phyloP scores from a whole-genome alignment of 2,113 vertebrate genomes.

The Nipponia nippon region DNA sequence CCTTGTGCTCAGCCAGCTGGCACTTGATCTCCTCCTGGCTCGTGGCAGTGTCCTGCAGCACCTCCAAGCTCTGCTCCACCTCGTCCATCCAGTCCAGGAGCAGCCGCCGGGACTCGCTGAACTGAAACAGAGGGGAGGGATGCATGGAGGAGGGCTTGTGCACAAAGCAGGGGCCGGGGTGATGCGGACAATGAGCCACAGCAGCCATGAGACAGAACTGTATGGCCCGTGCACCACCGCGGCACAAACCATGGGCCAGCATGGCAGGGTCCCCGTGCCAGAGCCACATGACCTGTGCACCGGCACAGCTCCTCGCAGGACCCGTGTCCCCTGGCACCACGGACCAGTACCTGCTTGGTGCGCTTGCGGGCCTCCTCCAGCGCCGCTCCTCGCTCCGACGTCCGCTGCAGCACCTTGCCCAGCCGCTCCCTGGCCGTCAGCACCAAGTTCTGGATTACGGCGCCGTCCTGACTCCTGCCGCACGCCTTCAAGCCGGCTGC shows the following conservation, averaged over 20 bases:
- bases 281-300: rapidly evolving
- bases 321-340: rapidly evolving
- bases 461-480: neutral
- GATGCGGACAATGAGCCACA: rapidly evolving
- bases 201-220: neutral
- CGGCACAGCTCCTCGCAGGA: neutral
- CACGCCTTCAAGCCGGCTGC: constrained; percentile 1
- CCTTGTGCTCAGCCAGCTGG: constrained; percentile 85
- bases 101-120: constrained; percentile 82
- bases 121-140: constrained; percentile 54
- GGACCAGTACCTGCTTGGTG: neutral
- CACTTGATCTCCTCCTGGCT: constrained; percentile 84
- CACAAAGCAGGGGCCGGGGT: rapidly evolving
- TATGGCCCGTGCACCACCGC: rapidly evolving
- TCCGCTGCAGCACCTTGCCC: neutral
- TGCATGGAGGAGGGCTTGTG: too few species aligned
- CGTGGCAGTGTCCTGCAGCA: constrained; percentile 69
- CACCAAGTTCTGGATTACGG: constrained; percentile 15
- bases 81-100: constrained; percentile 85
- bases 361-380: constrained; percentile 25
- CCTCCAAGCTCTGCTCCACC: constrained; percentile 77
- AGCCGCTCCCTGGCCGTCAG: neutral
- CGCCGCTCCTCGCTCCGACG: neutral
- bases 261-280: rapidly evolving
- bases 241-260: rapidly evolving